Evolutionary conservation across 2,113 vertebrate species (phyloP), one percentile per base, ranked within the genome.

Genomic region (Hiodon alosoides): DNA sequence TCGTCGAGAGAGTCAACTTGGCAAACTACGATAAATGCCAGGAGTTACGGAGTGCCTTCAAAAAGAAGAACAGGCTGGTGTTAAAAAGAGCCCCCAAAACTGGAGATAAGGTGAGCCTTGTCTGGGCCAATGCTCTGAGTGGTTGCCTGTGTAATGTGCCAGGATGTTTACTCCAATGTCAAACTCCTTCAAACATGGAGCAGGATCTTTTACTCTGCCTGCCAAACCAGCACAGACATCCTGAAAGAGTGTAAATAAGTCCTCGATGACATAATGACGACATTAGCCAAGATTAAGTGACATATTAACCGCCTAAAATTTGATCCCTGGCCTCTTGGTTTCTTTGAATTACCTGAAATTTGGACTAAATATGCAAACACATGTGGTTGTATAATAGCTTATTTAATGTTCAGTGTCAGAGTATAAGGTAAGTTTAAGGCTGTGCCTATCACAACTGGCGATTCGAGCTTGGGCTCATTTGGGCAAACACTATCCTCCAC

Each of bases 11-110:
- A 0, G 79, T 97, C 76, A 93, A 98, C 79, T 89, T 99, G 84
- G 93, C 94, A 72, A 95, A 93, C 87, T 99, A 95, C 14, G 94
- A 98, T 46, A 91, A 89, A 68, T 99, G 97, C 82, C 94, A 94
- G 66, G 97, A 98, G 72, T 77, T 97, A 69, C 94, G 93, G 59
- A 93, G 91, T 0, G 80, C 93, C 2, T 92, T 98, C 7, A 96
- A 89, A 69, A 93, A 88, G 87, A 99, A 92, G 83, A 93, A 95
- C 81, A 92, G 94, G 74, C 93, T 98, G 83, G 89, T 95, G 79
- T 86, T 99, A 75, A 92, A 95, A 67, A 89, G 86, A 76, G 88
- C 94, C 0, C 85, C 84, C 9, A 89, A 88, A 80, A 73, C 91
- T 13, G 93, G 91, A 78, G 94, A 92, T 80, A 98, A 98, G 96